These are phyloP conservation scores for Ploceus nigricollis DNA, from an alignment of 2,113 vertebrate species.

Conservation along the genomic window DNA sequence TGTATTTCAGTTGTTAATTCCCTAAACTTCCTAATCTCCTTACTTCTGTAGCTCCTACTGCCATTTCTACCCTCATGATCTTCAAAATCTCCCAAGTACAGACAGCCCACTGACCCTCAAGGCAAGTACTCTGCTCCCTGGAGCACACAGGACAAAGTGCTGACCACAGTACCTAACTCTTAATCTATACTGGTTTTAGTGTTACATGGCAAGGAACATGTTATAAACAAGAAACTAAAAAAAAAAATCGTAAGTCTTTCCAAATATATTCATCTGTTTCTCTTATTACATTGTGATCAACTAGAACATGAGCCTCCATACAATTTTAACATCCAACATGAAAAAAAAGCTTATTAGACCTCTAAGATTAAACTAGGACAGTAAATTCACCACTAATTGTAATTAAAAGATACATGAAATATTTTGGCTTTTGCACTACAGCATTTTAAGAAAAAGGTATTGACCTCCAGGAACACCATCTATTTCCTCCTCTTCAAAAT, in stretches of 20 bases:
- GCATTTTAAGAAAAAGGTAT: neutral
- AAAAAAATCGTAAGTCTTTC: neutral
- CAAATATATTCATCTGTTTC: neutral
- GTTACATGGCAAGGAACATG: rapidly evolving
- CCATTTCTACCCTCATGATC: neutral
- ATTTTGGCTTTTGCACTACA: neutral
- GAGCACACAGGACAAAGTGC: neutral
- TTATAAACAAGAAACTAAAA: neutral
- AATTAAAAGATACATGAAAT: neutral
- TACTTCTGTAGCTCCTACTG: neutral
- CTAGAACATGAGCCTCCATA: neutral
- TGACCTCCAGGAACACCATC: neutral
- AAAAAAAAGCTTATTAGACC: neutral
- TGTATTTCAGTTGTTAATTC: slow-evolving; percentile 16
- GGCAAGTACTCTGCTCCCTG: neutral
- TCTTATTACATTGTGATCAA: neutral
- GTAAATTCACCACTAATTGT: neutral
- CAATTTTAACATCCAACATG: neutral
- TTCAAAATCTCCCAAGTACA: neutral
- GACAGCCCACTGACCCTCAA: neutral
- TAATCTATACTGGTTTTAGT: rapidly evolving
- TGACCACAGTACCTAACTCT: neutral
- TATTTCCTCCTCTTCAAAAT: neutral
- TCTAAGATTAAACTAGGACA: neutral
- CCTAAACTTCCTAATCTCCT: slow-evolving; percentile 28